Conservation (phyloP, 2,888 invertebrate species). For the Lasiommata megera region DNA sequence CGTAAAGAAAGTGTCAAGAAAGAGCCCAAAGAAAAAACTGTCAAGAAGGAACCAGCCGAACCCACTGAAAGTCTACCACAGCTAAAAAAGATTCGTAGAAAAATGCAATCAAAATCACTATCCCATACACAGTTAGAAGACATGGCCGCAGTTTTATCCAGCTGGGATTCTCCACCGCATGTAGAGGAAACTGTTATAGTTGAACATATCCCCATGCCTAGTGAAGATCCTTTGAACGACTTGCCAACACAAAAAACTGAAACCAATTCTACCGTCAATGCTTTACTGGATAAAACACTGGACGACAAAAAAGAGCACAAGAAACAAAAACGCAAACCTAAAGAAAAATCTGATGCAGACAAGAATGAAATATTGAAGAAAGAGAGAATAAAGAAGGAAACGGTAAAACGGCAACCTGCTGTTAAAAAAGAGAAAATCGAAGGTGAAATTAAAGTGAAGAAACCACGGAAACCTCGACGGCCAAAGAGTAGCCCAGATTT, state of each 20-base stretch:
- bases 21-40: constrained; percentile 41
- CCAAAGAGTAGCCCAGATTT: constrained; percentile 49
- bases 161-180: constrained; percentile 66
- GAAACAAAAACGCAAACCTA: constrained; percentile 49
- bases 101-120: constrained; percentile 39
- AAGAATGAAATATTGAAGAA: constrained; percentile 46
- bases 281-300: constrained; percentile 14
- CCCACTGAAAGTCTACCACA: constrained; percentile 29
- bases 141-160: constrained; percentile 59
- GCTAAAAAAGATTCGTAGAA: constrained; percentile 31
- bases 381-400: constrained; percentile 39
- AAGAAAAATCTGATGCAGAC: constrained; percentile 39
- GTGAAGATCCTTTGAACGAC: constrained; percentile 27
- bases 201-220: constrained; percentile 40
- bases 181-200: constrained; percentile 37
- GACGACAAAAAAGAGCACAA: constrained; percentile 51
- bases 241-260: neutral
- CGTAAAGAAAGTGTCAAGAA: constrained; percentile 50
- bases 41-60: constrained; percentile 34
- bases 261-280: neutral
- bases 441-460: constrained; percentile 50
- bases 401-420: constrained; percentile 37
- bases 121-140: constrained; percentile 57
- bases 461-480: constrained; percentile 43
- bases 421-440: constrained; percentile 36